Evolutionary conservation across 2,797 vertebrate genomes (phyloP), one percentile per base, ranked within the genome.

Genomic region (Carapus acus): DNA sequence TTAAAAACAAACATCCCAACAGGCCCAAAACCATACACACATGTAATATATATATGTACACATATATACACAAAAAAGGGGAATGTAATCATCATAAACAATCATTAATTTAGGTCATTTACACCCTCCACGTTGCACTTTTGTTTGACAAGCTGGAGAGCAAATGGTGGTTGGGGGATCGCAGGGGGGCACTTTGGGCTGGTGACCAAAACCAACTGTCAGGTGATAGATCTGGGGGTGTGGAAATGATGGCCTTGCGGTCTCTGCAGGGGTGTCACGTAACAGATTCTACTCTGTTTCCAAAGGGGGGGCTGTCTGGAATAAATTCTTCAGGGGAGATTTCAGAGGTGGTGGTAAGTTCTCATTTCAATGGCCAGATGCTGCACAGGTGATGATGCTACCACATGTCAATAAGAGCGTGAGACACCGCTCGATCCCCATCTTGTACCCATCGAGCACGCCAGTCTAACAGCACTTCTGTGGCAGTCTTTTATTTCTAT

Each of bases 321-420:
- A 81, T 67, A 77, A 69, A 81, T 80, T 82, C 69, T 77, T 82
- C 50, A 52, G 57, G 59, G 65, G 51, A 57, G 71, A 48, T 50
- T 68, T 46, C 58, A 48, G 63, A 67, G 54, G 65, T 68, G 16
- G 58, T 64, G 65, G 38, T 57, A 77, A 75, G 84, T 77, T 80
- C 82, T 85, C 83, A 82, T 80, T 68, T 80, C 43, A 64, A 45
- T 27, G 46, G 69, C 71, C 79, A 85, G 81, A 85, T 85, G 83
- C 73, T 78, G 34, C 51, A 62, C 74, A 62, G 76, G 68, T 79
- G 76, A 86, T 81, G 81, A 81, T 76, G 79, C 34, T 43, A 85
- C 66, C 85, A 86, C 82, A 85, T 86, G 82, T 86, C 51, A 45
- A 43, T 50, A 56, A 17, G 49, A 62, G 61, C 68, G 65, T 78